Evolutionary conservation across 2,888 invertebrate species (phyloP).

Genomic region (Coremacera marginata): DNA sequence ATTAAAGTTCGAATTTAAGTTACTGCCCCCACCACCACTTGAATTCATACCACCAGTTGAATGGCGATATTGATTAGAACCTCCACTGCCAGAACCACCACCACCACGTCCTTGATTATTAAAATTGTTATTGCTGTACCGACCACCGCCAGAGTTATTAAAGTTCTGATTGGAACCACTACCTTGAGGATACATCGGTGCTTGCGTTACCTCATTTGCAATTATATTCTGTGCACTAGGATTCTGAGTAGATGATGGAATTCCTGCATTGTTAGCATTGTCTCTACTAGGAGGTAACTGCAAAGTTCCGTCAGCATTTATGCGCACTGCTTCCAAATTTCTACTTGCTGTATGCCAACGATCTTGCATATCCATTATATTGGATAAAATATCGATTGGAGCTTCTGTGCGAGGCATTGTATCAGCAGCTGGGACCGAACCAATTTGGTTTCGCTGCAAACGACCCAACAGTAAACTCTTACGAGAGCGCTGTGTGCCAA

Average conservation of each 20-base stretch:
- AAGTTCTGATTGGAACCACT: slow-evolving; percentile 68
- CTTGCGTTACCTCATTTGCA: slow-evolving; percentile 65
- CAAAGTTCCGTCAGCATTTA: slow-evolving; percentile 73
- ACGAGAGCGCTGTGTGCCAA: slow-evolving; percentile 57
- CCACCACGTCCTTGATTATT: slow-evolving; percentile 56
- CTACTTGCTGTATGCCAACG: slow-evolving; percentile 77
- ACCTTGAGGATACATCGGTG: slow-evolving; percentile 76
- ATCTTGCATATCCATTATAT: slow-evolving; percentile 79
- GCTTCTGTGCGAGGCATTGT: slow-evolving; percentile 25
- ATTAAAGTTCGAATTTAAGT: slow-evolving; percentile 41
- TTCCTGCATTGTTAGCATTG: not conserved
- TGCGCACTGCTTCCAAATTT: slow-evolving; percentile 71
- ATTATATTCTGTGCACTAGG: not conserved
- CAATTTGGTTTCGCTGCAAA: slow-evolving; percentile 36
- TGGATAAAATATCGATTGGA: slow-evolving; percentile 74
- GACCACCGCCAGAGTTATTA: slow-evolving; percentile 69
- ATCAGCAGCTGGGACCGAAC: slow-evolving; percentile 24
- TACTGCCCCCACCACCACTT: slow-evolving; percentile 37
- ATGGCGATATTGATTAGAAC: slow-evolving; percentile 54
- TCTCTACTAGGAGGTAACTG: slow-evolving; percentile 64
- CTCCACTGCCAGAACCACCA: slow-evolving; percentile 44
- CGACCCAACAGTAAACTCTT: slow-evolving; percentile 60
- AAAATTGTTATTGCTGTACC: slow-evolving; percentile 50
- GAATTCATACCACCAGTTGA: slow-evolving; percentile 46
- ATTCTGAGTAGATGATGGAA: not conserved